Evolutionary conservation across 2,888 invertebrate species (phyloP).

Genomic region (Idaea dimidiata): DNA sequence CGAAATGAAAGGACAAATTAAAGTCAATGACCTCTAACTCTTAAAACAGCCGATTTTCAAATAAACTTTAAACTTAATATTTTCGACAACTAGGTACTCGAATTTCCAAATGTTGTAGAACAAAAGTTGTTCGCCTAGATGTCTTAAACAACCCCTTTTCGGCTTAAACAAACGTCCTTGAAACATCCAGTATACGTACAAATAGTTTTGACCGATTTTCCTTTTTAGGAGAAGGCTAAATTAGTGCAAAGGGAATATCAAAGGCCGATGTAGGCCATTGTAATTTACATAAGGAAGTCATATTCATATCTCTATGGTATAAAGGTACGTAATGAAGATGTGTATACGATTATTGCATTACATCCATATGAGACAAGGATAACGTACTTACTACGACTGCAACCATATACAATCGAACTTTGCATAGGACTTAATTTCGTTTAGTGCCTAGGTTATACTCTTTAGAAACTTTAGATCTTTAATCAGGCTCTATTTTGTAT

Average conservation of each 20-base stretch:
- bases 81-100: too few species aligned
- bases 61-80: too few species aligned
- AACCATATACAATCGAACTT: slow-evolving; percentile 26
- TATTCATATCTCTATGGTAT: slow-evolving; percentile 16
- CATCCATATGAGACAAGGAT: slow-evolving; percentile 45
- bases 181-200: neutral
- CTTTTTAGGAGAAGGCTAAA: neutral
- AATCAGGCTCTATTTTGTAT: too few species aligned
- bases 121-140: too few species aligned
- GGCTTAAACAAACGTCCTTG: too few species aligned
- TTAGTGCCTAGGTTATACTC: slow-evolving; percentile 13
- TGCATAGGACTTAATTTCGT: slow-evolving; percentile 38
- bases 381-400: slow-evolving; percentile 26
- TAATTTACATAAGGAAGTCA: slow-evolving; percentile 10
- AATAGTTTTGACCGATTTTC: neutral
- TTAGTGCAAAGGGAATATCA: neutral
- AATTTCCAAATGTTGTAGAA: too few species aligned
- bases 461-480: too few species aligned
- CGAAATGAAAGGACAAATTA: too few species aligned
- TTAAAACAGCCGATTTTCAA: too few species aligned
- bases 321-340: slow-evolving; percentile 11
- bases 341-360: neutral
- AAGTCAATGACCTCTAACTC: too few species aligned
- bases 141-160: too few species aligned
- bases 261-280: neutral